phyloP scores from a whole-genome alignment of 2,113 vertebrate species.

The Peromyscus maniculatus region DNA sequence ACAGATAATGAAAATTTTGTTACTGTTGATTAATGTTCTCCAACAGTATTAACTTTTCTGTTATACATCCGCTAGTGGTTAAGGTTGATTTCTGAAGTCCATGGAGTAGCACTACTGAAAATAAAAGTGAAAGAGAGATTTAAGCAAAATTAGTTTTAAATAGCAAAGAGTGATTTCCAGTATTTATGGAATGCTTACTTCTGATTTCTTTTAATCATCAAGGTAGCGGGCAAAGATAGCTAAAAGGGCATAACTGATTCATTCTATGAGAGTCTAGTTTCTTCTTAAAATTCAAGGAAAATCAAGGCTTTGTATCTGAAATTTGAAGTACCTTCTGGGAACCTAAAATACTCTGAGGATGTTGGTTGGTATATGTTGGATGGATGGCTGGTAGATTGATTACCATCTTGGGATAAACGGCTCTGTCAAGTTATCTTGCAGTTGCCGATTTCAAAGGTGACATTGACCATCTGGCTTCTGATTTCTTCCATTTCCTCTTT shows the following conservation, averaged over 20 bases:
- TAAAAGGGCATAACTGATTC: neutral
- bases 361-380: neutral
- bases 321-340: conserved; percentile 41
- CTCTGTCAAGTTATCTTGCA: conserved; percentile 55
- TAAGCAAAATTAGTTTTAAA: conserved; percentile 43
- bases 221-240: neutral
- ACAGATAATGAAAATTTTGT: neutral
- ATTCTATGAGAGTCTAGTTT: conserved; percentile 44
- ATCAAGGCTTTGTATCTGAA: conserved; percentile 41
- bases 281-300: conserved; percentile 59
- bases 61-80: neutral
- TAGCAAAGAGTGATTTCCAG: conserved; percentile 14
- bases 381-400: neutral
- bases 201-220: conserved; percentile 15
- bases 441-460: conserved; percentile 53
- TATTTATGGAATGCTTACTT: conserved; percentile 26
- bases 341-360: conserved; percentile 23
- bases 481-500: conserved; percentile 55
- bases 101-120: neutral
- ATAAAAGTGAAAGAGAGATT: conserved; percentile 40
- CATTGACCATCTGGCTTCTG: conserved; percentile 66
- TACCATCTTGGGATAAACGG: conserved; percentile 47
- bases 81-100: conserved; percentile 15
- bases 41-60: neutral
- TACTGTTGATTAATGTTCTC: neutral